Percentiles rank a stretch among this genome's conserved stretches.
Conservation (phyloP, 2,797 vertebrate genomes). For the Labeo calbasu region DNA sequence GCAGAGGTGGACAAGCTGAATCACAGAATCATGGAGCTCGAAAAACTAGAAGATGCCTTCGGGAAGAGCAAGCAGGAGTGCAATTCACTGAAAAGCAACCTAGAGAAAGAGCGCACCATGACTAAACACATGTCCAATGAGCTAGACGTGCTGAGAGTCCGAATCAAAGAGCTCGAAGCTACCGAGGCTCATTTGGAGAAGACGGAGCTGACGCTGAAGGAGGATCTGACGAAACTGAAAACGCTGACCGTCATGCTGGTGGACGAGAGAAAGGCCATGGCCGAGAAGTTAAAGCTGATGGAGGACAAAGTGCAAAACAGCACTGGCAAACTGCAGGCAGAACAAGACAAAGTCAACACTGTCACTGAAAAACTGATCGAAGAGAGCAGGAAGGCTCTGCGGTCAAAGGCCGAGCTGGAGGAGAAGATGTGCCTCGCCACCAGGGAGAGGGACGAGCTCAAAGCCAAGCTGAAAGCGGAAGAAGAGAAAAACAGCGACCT, state of each 20-base stretch:
- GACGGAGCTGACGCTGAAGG: slow-evolving; percentile 89
- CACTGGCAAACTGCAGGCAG: slow-evolving; percentile 88
- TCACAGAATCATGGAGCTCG: slow-evolving; percentile 91
- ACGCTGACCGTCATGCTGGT: slow-evolving; percentile 95
- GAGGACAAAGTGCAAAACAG: slow-evolving; percentile 91
- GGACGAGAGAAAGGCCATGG: slow-evolving; percentile 92
- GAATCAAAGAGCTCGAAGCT: slow-evolving; percentile 88
- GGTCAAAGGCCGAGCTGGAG: slow-evolving; percentile 91
- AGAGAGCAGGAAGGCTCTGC: slow-evolving; percentile 92
- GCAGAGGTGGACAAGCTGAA: slow-evolving; percentile 91
- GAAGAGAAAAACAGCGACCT: slow-evolving; percentile 91
- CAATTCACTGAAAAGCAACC: slow-evolving; percentile 84
- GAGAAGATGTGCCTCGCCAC: slow-evolving; percentile 88
- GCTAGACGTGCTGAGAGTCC: slow-evolving; percentile 86
- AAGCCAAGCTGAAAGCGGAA: slow-evolving; percentile 85
- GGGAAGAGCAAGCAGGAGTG: slow-evolving; percentile 95
- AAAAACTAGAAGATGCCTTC: slow-evolving; percentile 94
- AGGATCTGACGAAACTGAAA: slow-evolving; percentile 95
- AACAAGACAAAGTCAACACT: slow-evolving; percentile 90
- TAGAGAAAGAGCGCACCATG: slow-evolving; percentile 91
- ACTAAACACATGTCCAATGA: slow-evolving; percentile 89
- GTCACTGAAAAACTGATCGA: slow-evolving; percentile 95
- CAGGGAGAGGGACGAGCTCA: slow-evolving; percentile 91
- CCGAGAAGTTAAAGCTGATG: slow-evolving; percentile 92
- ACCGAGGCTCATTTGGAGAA: slow-evolving; percentile 88